Evolutionary conservation across 2,888 invertebrate species (phyloP).

Genomic region (Heterodera filipjevi): DNA sequence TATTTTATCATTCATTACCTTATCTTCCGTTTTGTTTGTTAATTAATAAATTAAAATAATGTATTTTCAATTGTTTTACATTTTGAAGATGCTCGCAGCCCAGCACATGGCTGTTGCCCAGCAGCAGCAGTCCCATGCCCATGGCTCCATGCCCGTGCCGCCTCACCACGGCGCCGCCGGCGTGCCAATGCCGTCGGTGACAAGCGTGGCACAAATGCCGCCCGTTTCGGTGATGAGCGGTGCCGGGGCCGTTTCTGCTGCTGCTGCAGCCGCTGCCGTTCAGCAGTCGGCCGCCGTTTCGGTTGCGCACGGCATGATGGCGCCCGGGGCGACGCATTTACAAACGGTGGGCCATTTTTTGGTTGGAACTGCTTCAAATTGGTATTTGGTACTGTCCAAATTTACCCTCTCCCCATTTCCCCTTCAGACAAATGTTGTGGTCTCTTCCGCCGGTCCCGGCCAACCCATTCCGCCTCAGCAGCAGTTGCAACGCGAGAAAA

Average conservation of each 20-base stretch:
- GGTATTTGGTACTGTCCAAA: too few species aligned
- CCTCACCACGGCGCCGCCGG: not conserved
- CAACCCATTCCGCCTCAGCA: not conserved
- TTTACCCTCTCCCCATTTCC: not conserved
- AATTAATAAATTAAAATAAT: too few species aligned
- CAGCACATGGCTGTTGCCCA: not conserved
- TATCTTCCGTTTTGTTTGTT: too few species aligned
- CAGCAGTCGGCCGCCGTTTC: conserved; percentile 1
- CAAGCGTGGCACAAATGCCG: not conserved
- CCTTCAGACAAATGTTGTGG: conserved; percentile 7
- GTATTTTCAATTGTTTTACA: too few species aligned
- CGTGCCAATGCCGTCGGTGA: not conserved
- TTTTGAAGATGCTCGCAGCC: not conserved
- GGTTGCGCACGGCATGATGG: not conserved
- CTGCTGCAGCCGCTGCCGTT: not conserved
- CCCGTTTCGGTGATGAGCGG: conserved; percentile 2
- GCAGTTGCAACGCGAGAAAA: not conserved
- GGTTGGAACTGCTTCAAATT: not conserved
- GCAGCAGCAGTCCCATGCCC: not conserved
- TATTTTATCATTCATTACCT: too few species aligned
- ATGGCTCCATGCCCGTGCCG: not conserved
- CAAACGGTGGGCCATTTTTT: not conserved
- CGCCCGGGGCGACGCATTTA: not conserved
- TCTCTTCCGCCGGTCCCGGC: not conserved
- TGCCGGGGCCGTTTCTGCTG: not conserved